These are phyloP conservation scores for Callinectes sapidus DNA, from an alignment of 2,888 invertebrate species.

Conservation along the genomic window DNA sequence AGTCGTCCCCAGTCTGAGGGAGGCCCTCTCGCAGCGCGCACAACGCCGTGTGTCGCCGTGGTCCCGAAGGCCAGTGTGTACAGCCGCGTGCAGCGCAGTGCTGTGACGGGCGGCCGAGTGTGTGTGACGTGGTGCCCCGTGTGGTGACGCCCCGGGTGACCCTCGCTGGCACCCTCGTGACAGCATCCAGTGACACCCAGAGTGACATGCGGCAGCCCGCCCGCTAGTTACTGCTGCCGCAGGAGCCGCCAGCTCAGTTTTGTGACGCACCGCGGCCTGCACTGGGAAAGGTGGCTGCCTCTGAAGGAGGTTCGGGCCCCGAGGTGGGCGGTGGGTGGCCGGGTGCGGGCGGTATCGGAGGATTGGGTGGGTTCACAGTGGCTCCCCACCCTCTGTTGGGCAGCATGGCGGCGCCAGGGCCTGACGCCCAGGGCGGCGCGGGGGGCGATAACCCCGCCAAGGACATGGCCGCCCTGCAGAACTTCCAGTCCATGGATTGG, in stretches of 20 bases:
- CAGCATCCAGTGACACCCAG: constrained; percentile 47
- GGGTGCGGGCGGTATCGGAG: constrained; percentile 63
- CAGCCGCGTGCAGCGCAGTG: constrained; percentile 42
- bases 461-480: constrained; percentile 67
- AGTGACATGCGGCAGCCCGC: constrained; percentile 56
- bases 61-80: constrained; percentile 44
- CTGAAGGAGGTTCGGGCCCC: constrained; percentile 67
- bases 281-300: constrained; percentile 68
- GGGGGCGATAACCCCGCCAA: constrained; percentile 67
- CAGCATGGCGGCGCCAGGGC: constrained; percentile 72
- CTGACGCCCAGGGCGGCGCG: constrained; percentile 69
- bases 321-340: constrained; percentile 69
- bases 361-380: constrained; percentile 66
- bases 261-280: constrained; percentile 34
- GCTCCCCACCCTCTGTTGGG: constrained; percentile 68
- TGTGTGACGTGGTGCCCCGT: constrained; percentile 52
- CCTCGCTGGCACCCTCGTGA: constrained; percentile 13
- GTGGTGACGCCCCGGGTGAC: constrained; percentile 39
- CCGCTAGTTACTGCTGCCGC: constrained; percentile 45
- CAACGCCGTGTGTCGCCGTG: constrained; percentile 69
- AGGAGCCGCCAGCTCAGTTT: constrained; percentile 37
- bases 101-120: constrained; percentile 49
- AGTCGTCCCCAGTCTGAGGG: constrained; percentile 71
- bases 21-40: constrained; percentile 70
- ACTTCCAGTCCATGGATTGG: constrained; percentile 95